Base-by-base conservation (phyloP, 2,113 vertebrate genomes). In the Gallinago paraguaiae region DNA sequence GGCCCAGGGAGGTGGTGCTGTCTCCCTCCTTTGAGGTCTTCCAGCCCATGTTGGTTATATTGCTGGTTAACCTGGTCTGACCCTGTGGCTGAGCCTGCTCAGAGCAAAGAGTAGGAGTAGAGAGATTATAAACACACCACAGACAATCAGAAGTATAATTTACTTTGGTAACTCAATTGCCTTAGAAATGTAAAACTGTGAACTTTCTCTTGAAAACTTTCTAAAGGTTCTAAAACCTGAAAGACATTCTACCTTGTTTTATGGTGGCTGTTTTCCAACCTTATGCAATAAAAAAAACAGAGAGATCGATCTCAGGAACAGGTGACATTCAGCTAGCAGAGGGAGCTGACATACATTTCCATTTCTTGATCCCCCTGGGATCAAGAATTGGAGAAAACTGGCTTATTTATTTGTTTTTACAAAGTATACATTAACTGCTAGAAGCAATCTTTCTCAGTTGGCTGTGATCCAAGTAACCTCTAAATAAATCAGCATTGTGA, bases 101-200 rank as follows among this genome's bases (percentile, higher is more conserved):
- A 24, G 19, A 11, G 17, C 13, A 45, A 4, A 3, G 4, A 2
- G 1, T 17, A 2, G 1, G 45, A 51, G 23, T 9, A 67, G 15
- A 46, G 20, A 39, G 37, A 31, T 80, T 64, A 35, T 46, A 24
- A 74, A 45, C 13, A 61, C 0, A 1, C 22, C 18, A 69, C 22
- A 75, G 13, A 27, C 19, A 35, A 33, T 7, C 10, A 69, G 37
- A 63, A 82, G 53, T 51, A 46, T 3, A 0, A 12, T 69, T 81
- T 35, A 28, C 19, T 70, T 53, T 46, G 13, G 19, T 46, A 67
- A 30, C 2, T 25, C 9, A 10, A 27, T 54, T 35, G 25, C 9
- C 14, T 39, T 65, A 45, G 9, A 41, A 31, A 8, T 4, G 10
- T 70, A 43, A 35, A 59, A n/a, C 4, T 48, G 41, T 50, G 13